A percentile compares a stretch with the other conserved stretches of the same genome.
Evolutionary conservation across 2,797 vertebrate species (phyloP).

Genomic region (Lemur catta): DNA sequence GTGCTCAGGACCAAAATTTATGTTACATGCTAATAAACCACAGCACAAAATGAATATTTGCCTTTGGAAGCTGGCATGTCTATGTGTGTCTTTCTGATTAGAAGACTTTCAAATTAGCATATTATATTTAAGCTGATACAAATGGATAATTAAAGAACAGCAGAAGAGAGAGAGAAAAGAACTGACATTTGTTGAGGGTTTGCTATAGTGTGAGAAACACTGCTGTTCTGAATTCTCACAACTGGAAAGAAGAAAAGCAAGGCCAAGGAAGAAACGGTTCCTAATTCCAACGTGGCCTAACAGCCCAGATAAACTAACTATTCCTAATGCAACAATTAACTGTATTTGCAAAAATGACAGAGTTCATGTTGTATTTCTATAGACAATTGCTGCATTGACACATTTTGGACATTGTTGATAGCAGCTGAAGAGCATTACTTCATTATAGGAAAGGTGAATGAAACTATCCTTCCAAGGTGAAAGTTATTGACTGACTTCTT

Average conservation of each 20-base stretch:
- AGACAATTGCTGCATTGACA: background rate
- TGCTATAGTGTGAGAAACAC: background rate
- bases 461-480: background rate
- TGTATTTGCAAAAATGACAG: background rate
- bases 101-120: background rate
- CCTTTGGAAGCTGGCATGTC: background rate
- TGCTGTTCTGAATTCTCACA: background rate
- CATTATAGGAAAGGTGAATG: background rate
- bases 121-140: background rate
- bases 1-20: background rate
- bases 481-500: background rate
- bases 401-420: background rate
- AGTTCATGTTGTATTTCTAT: background rate
- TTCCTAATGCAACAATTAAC: background rate
- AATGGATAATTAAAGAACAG: background rate
- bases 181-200: background rate
- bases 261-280: background rate
- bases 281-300: background rate
- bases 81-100: background rate
- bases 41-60: slow-evolving; percentile 27
- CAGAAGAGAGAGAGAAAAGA: background rate
- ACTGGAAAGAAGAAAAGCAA: background rate
- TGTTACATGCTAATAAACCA: background rate
- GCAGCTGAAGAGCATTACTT: background rate
- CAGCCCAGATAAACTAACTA: background rate